These are phyloP conservation scores for Rhineura floridana DNA, from an alignment of 2,113 vertebrate species.

Conservation along the genomic window DNA sequence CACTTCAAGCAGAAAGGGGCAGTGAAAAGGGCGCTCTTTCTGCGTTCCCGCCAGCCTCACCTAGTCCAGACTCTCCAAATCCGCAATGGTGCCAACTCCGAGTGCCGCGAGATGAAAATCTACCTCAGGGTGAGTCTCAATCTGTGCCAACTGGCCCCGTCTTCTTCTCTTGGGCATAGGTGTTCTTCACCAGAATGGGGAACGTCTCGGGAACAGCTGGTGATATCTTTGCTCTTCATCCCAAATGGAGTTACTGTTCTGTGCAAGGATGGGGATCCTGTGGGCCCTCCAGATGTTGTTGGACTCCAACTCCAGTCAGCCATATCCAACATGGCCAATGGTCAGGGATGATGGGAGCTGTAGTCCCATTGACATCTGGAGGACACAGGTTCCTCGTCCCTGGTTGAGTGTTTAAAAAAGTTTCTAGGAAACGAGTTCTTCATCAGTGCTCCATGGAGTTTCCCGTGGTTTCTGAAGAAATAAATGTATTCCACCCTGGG, in stretches of 20 bases:
- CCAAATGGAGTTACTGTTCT: background rate
- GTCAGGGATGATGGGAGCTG: no score
- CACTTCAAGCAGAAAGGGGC: conserved; percentile 86
- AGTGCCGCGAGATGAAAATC: conserved; percentile 84
- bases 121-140: conserved; percentile 81
- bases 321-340: no score
- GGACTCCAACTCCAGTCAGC: no score
- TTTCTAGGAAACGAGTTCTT: background rate
- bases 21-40: conserved; percentile 83
- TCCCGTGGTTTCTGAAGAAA: no score
- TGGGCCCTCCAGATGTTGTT: no score
- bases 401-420: background rate
- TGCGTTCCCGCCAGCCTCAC: conserved; percentile 78
- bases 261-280: no score
- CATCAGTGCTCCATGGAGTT: background rate
- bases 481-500: no score
- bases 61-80: conserved; percentile 76
- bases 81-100: conserved; percentile 73
- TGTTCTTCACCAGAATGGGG: background rate
- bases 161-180: no score
- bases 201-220: background rate
- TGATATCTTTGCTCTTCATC: background rate
- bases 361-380: no score
- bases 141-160: no score
- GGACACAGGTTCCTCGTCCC: no score